These are phyloP conservation scores for Masticophis lateralis DNA, from an alignment of 2,797 vertebrate species.

Conservation along the genomic window DNA sequence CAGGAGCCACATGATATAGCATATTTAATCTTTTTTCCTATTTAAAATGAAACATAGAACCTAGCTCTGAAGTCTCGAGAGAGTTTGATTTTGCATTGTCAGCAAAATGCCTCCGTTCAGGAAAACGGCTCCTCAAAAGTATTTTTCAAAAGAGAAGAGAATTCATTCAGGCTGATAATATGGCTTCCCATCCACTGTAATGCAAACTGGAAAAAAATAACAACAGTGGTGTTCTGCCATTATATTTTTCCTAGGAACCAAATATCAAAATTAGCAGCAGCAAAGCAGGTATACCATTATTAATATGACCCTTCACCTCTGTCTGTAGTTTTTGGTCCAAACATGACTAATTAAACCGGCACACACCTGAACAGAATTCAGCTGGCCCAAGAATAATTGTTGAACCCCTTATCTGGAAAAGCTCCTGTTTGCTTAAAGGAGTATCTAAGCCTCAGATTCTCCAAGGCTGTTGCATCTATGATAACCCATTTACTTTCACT, in stretches of 20 bases:
- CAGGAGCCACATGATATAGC: constrained; percentile 70
- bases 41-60: constrained; percentile 69
- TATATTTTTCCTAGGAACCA: neutral
- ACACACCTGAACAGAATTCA: neutral
- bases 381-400: neutral
- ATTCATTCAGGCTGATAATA: constrained; percentile 14
- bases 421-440: neutral
- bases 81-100: constrained; percentile 42
- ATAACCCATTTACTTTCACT: neutral
- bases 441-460: neutral
- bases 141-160: constrained; percentile 27
- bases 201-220: neutral
- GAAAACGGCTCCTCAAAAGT: constrained; percentile 10
- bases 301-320: neutral
- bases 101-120: constrained; percentile 46
- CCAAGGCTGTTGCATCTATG: neutral
- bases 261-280: neutral
- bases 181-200: neutral
- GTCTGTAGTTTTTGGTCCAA: neutral
- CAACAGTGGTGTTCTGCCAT: neutral
- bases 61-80: constrained; percentile 53
- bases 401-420: neutral
- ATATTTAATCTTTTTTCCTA: constrained; percentile 63
- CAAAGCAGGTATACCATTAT: neutral
- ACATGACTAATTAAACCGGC: neutral